Evolutionary conservation across 2,113 vertebrate genomes (phyloP).

Genomic region (Chelonoidis abingdonii): DNA sequence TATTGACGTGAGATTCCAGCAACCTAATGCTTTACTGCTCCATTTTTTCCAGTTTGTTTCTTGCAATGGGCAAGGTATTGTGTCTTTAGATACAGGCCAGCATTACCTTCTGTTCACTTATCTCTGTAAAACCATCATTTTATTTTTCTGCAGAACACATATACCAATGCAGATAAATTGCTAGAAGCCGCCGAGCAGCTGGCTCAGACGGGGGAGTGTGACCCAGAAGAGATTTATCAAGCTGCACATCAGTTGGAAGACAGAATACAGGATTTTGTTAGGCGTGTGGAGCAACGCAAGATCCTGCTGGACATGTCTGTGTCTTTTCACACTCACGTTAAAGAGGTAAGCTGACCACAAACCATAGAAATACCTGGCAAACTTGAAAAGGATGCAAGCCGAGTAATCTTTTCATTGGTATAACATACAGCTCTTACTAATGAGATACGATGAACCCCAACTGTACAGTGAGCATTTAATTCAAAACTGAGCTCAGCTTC

Average conservation of each 20-base stretch:
- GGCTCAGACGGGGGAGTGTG: constrained; percentile 97
- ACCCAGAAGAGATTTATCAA: constrained; percentile 98
- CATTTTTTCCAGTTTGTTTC: neutral
- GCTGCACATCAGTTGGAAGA: constrained; percentile 97
- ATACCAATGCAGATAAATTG: constrained; percentile 97
- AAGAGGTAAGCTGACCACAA: constrained; percentile 85
- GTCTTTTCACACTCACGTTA: constrained; percentile 96
- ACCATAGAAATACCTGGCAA: neutral
- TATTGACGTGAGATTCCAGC: neutral
- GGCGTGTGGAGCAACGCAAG: constrained; percentile 98
- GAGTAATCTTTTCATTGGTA: neutral
- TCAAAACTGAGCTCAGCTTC: neutral
- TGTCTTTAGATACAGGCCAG: neutral
- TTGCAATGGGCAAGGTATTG: neutral
- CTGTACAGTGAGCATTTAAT: neutral
- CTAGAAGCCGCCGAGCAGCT: constrained; percentile 97
- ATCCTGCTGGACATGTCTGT: constrained; percentile 98
- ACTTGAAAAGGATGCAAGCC: rapidly evolving
- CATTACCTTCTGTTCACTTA: neutral
- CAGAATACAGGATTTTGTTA: constrained; percentile 97
- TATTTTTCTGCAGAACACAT: constrained; percentile 88
- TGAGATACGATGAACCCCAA: rapidly evolving
- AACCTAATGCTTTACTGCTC: neutral
- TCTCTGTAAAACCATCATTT: neutral
- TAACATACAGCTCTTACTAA: neutral